Conservation (phyloP, 2,888 invertebrate species). For the Liposcelis brunnea region DNA sequence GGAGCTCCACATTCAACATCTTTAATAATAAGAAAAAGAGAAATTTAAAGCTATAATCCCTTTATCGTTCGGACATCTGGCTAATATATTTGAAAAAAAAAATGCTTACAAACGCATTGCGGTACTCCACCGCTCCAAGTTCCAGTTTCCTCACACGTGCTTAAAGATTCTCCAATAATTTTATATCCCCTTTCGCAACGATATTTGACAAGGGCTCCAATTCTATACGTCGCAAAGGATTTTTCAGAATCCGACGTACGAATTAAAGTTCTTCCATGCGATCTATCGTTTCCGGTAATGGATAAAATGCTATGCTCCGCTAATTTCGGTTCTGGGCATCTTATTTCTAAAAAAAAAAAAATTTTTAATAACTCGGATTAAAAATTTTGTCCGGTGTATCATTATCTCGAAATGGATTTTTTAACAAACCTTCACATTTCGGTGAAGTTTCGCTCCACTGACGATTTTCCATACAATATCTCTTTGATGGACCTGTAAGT, state of each 20-base stretch:
- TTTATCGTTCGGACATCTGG: too few relatives aligned
- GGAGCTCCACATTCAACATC: constrained; percentile 78
- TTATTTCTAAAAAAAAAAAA: constrained; percentile 45
- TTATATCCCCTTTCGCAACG: constrained; percentile 80
- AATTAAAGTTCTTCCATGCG: constrained; percentile 69
- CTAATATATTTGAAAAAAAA: too few relatives aligned
- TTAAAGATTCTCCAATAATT: constrained; percentile 65
- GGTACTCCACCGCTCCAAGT: constrained; percentile 72
- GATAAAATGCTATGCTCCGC: constrained; percentile 75
- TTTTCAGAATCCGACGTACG: constrained; percentile 51
- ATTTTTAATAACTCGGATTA: constrained; percentile 1
- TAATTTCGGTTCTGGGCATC: constrained; percentile 66
- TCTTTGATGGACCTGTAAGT: constrained; percentile 52
- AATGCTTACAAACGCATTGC: constrained; percentile 59
- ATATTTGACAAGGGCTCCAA: constrained; percentile 73
- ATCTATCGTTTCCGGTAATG: constrained; percentile 78
- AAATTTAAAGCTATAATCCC: too few relatives aligned
- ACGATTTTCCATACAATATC: constrained; percentile 55
- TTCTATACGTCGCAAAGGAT: constrained; percentile 61
- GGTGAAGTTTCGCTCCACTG: constrained; percentile 73
- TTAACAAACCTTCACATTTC: constrained; percentile 63
- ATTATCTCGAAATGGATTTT: too few relatives aligned
- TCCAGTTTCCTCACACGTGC: constrained; percentile 72
- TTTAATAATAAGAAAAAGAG: constrained; percentile 28
- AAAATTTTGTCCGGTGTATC: too few relatives aligned